Percentiles rank a stretch among this genome's conserved stretches.
These are phyloP conservation scores for Cerastoderma edule DNA, from an alignment of 2,888 invertebrate genomes.

Conservation along the genomic window DNA sequence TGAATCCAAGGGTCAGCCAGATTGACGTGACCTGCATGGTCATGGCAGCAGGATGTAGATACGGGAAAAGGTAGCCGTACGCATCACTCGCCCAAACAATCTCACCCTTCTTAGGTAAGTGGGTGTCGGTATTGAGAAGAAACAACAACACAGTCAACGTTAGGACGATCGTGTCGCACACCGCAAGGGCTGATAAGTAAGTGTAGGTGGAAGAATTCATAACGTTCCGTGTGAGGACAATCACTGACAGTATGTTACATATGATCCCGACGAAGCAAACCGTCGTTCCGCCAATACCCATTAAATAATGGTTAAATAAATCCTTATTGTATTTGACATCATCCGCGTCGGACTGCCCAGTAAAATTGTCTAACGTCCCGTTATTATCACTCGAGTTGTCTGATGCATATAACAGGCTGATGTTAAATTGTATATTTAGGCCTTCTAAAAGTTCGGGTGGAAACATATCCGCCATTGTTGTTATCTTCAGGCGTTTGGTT, in stretches of 20 bases:
- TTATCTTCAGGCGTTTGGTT: no score
- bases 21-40: constrained; percentile 82
- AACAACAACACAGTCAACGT: constrained; percentile 77
- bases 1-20: constrained; percentile 83
- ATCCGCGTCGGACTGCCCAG: not conserved
- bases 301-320: constrained; percentile 78
- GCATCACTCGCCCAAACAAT: constrained; percentile 62
- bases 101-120: constrained; percentile 59
- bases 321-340: constrained; percentile 54
- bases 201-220: constrained; percentile 82
- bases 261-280: constrained; percentile 81
- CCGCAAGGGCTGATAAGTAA: constrained; percentile 81
- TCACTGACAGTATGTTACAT: constrained; percentile 81
- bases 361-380: not conserved
- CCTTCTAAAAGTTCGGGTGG: constrained; percentile 34
- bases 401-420: constrained; percentile 13
- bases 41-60: constrained; percentile 80
- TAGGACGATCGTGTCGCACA: constrained; percentile 82
- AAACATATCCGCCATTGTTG: constrained; percentile 47
- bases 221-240: constrained; percentile 78
- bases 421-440: constrained; percentile 35
- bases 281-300: constrained; percentile 81
- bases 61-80: constrained; percentile 79
- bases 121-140: constrained; percentile 75
- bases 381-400: constrained; percentile 13